Conservation (phyloP, 2,113 vertebrate genomes). For the Pica pica region DNA sequence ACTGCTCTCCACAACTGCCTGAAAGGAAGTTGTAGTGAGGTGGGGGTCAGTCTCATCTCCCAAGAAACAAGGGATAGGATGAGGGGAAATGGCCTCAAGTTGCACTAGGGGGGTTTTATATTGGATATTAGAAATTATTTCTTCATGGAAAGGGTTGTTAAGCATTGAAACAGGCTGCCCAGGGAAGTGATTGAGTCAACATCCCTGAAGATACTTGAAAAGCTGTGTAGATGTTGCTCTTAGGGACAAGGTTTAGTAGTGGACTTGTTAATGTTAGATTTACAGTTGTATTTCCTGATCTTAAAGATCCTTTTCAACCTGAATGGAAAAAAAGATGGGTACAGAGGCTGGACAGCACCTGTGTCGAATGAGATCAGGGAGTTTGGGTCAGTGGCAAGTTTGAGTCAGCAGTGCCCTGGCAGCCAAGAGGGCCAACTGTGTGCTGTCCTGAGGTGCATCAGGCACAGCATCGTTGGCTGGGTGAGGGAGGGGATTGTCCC, state of each 20-base stretch:
- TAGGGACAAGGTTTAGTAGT: neutral
- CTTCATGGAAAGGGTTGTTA: neutral
- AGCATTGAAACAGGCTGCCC: neutral
- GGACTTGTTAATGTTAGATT: neutral
- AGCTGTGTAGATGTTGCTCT: neutral
- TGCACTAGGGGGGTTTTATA: neutral
- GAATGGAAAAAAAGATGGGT: neutral
- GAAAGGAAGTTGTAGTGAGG: neutral
- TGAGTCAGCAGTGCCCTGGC: neutral
- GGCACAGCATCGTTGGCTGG: fast-evolving
- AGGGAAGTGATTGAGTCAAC: neutral
- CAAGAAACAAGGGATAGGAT: neutral
- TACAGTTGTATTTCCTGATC: neutral
- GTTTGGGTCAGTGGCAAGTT: neutral
- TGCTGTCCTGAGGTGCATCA: neutral
- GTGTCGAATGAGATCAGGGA: neutral
- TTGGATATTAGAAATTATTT: neutral
- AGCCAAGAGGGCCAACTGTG: too few species aligned
- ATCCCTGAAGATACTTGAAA: neutral
- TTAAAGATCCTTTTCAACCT: neutral
- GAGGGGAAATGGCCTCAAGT: neutral
- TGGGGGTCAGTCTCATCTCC: neutral
- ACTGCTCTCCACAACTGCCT: neutral
- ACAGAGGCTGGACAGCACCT: neutral
- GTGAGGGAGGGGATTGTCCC: neutral